Evolutionary conservation across 2,113 vertebrate species (phyloP).

Genomic region (Saguinus imperator): DNA sequence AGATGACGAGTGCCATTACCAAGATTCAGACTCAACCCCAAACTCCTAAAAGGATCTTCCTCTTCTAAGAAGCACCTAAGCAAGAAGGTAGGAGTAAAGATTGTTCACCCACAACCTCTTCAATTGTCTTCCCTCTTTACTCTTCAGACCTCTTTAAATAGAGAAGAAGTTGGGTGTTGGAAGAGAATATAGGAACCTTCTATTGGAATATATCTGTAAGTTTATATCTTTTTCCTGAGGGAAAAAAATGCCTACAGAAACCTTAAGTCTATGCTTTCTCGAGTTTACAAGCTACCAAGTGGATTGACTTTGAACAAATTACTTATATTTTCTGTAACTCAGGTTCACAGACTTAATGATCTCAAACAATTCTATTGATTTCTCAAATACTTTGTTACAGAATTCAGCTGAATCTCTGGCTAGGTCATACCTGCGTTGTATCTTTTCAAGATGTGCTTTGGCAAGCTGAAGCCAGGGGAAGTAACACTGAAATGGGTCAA

Average conservation of each 20-base stretch:
- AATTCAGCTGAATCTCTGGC: neutral
- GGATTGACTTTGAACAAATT: neutral
- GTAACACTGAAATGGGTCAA: neutral
- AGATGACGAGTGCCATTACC: neutral
- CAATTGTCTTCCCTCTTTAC: neutral
- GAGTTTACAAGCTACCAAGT: neutral
- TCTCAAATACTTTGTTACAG: neutral
- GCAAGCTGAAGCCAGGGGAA: neutral
- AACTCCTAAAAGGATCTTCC: neutral
- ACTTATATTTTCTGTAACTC: neutral
- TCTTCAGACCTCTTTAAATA: neutral
- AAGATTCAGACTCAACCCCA: neutral
- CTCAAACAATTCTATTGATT: neutral
- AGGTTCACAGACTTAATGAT: neutral
- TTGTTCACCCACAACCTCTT: neutral
- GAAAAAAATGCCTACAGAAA: neutral
- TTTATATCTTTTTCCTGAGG: neutral
- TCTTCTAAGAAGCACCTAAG: neutral
- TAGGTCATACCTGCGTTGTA: neutral
- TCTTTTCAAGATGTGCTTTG: neutral
- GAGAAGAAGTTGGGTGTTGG: neutral
- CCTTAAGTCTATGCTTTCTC: neutral
- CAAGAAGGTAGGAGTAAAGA: neutral
- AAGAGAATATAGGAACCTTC: neutral
- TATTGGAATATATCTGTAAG: neutral